Base-by-base conservation (phyloP, 2,797 vertebrate genomes). In the Alosa sapidissima region DNA sequence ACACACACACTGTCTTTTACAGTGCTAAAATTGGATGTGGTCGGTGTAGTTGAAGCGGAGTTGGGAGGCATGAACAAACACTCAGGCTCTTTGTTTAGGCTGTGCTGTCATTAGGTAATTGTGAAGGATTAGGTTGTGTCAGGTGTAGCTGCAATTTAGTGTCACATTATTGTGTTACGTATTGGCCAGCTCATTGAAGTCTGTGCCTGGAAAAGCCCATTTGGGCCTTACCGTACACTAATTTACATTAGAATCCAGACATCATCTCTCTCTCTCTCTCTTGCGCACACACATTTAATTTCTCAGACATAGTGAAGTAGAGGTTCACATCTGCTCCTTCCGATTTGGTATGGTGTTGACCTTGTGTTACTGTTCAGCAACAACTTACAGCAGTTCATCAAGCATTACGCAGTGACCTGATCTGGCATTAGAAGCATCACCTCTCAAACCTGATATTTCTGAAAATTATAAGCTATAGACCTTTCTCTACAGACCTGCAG, bases 31-130 rank as follows among this genome's bases (percentile, higher is more conserved):
- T 9, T 60, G 58, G 58, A 60, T 60, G 58, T 24, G 58, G 21
- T 24, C 58, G 1, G n/a, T 21, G 55, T 24, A 60, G 58, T 60
- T 9, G 58, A 60, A 24, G 58, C 21, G 21, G n/a, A 24, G 21
- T n/a, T 24, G 1, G 58, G 9, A n/a, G 5, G 7, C 5, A 24
- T 60, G n/a, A 60, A 60, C n/a, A 60, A 60, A 60, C n/a, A 60
- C 58, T n/a, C n/a, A 1, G n/a, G 9, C 1, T 60, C 58, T 60
- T 60, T 60, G n/a, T 60, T 60, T 60, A 60, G 58, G n/a, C 58
- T 60, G n/a, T 60, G 58, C 21, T 60, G 58, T 60, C 58, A 60
- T 60, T 60, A 60, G n/a, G 58, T 60, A 60, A 60, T 24, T 60
- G 54, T 55, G 54, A 21, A 55, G 19, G 54, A 55, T 55, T 55